Base-by-base conservation (phyloP, 2,113 vertebrate genomes). In the Psilopsiagon aurifrons region DNA sequence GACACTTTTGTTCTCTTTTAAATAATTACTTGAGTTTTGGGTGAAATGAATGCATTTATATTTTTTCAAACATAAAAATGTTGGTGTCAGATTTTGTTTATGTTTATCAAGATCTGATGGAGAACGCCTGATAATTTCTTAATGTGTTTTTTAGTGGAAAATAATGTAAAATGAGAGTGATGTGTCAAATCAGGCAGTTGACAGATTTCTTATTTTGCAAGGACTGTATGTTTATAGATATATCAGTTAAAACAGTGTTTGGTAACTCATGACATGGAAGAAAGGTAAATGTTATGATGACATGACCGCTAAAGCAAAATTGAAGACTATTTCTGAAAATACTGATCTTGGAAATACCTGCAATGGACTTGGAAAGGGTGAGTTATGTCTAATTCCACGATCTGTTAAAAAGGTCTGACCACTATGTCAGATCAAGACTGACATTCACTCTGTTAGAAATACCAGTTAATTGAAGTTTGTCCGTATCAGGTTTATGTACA, bases 11-110 rank as follows among this genome's bases (percentile, higher is more conserved):
- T 25, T 85, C 11, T 33, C 35, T 73, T 71, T 71, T 33, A 60
- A 85, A 67, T 55, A 66, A 47, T 57, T 54, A 3, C 16, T 51
- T 63, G 11, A 64, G 8, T 69, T 37, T 23, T 43, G 43, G n/a
- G 10, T 78, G 17, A 70, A 75, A 67, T 44, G 0, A 67, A 70
- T 41, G 9, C 15, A 3, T 63, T 46, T 0, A 1, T 46, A 1
- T n/a, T 29, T 49, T 86, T 86, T 66, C 10, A 19, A 78, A 31
- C 3, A 6, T 31, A 66, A 73, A 29, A 52, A 28, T 23, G 14
- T 28, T 79, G 20, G 4, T 49, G 44, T 52, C 24, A 73, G 10
- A 41, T 79, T 57, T 80, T 62, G 10, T 51, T 55, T n/a, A 22
- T 44, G 18, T 71, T 52, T 81, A 5, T 85, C 29, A 51, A 41